Evolutionary conservation across 2,113 vertebrate genomes (phyloP).

Genomic region (Odontophorus gujanensis): DNA sequence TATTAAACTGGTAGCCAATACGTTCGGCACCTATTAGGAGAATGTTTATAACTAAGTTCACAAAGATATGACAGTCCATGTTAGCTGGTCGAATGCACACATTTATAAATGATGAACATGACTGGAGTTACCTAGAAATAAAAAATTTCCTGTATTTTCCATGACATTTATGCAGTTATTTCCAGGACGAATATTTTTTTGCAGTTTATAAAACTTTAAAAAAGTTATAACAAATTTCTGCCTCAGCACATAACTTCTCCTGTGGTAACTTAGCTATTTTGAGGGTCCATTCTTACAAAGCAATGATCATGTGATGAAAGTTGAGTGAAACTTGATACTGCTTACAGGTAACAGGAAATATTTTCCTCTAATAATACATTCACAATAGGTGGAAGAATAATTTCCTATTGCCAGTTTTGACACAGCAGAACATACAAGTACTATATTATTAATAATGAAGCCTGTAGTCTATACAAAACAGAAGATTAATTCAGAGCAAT

Average conservation of each 20-base stretch:
- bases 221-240: background rate
- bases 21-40: background rate
- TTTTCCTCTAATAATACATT: background rate
- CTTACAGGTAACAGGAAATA: background rate
- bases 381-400: background rate
- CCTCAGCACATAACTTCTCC: background rate
- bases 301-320: background rate
- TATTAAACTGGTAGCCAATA: constrained; percentile 27
- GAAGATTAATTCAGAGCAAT: background rate
- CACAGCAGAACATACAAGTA: background rate
- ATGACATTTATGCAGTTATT: background rate
- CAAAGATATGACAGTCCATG: background rate
- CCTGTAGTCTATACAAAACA: background rate
- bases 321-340: background rate
- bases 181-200: background rate
- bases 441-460: background rate
- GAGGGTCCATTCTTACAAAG: background rate
- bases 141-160: background rate
- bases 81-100: background rate
- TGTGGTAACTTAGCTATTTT: background rate
- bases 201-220: background rate
- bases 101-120: background rate
- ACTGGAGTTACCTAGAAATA: background rate
- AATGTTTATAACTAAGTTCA: background rate
- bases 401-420: background rate